phyloP scores from a whole-genome alignment of 2,797 vertebrate genomes.

The Amblyopsis hoosieri region DNA sequence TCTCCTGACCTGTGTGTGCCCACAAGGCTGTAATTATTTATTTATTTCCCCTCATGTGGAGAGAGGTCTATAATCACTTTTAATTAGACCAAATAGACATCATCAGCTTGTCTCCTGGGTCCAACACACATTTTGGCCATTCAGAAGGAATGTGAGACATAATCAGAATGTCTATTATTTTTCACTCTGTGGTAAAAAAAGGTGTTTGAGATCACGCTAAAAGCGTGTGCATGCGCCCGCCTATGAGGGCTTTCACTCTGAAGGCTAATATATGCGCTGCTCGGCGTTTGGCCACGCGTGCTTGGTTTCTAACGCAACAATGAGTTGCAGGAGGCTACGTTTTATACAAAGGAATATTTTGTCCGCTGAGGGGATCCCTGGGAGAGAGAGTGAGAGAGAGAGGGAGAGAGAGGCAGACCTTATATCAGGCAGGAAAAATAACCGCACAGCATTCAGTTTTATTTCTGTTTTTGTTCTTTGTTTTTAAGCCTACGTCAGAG shows the following conservation, averaged over 20 bases:
- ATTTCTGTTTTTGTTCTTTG: neutral
- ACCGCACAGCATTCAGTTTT: constrained; percentile 18
- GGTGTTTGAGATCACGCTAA: constrained; percentile 56
- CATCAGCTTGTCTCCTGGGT: constrained; percentile 21
- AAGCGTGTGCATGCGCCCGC: constrained; percentile 35
- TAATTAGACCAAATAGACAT: constrained; percentile 64
- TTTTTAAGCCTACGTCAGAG: constrained; percentile 22
- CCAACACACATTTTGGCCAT: constrained; percentile 5
- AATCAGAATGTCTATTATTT: constrained; percentile 39
- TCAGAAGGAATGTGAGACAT: constrained; percentile 15
- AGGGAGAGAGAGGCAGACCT: constrained; percentile 30
- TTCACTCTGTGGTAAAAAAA: constrained; percentile 63
- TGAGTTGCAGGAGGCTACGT: constrained; percentile 52
- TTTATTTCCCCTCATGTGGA: constrained; percentile 39
- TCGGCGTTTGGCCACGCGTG: constrained; percentile 69
- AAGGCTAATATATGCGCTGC: constrained; percentile 69
- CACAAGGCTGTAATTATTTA: constrained; percentile 52
- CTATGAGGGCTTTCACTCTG: constrained; percentile 42
- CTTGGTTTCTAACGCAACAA: constrained; percentile 55
- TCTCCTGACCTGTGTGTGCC: constrained; percentile 58
- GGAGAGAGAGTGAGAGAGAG: constrained; percentile 10
- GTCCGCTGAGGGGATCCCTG: constrained; percentile 46
- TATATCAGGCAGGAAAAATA: constrained; percentile 49
- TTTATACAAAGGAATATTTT: constrained; percentile 60
- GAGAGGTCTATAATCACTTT: constrained; percentile 57